Evolutionary conservation across 2,797 vertebrate species (phyloP), one percentile per base, ranked within the genome.

Genomic region (Leuciscus waleckii): DNA sequence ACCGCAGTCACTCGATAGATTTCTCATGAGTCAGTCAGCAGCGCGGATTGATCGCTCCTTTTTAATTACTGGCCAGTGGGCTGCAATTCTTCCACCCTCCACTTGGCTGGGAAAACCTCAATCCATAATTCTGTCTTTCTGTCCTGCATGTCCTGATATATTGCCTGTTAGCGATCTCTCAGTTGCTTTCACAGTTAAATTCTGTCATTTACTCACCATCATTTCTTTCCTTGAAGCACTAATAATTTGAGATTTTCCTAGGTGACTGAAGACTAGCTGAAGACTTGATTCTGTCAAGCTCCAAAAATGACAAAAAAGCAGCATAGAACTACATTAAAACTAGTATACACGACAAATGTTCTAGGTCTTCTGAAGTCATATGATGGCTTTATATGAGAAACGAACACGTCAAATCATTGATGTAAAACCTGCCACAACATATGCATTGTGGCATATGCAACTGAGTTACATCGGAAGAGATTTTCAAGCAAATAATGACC

Each of bases 31-130:
- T 91, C 90, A 92, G 94, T 94, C 94, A 93, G 93, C 93, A 91
- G 91, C 91, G 90, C 91, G 90, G 93, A 96, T 95, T 96, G 95
- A 96, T 96, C 79, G 89, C 89, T 93, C 90, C 91, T 93, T 92
- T 95, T 95, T 96, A 96, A 95, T 96, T 95, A 96, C 93, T 92
- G 92, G 89, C 92, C 91, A 93, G 91, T 87, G 58, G 63, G 91
- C 87, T 91, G 87, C 86, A 90, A 91, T 92, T 75, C 88, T 73
- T 91, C 91, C 92, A 89, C 90, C 39, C 54, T 87, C 84, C 82
- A 56, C 84, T 65, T 73, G 82, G 85, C 83, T 75, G 41, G 26
- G 43, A 43, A 69, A 54, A 41, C 26, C 74, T 32, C 32, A 63
- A 54, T 56, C 19, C 70, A 77, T 83, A 63, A 77, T 77, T 83